Percentiles rank a stretch among this genome's conserved stretches.
Conservation (phyloP, 1,140 invertebrate genomes). For the Conus betulinus region DNA sequence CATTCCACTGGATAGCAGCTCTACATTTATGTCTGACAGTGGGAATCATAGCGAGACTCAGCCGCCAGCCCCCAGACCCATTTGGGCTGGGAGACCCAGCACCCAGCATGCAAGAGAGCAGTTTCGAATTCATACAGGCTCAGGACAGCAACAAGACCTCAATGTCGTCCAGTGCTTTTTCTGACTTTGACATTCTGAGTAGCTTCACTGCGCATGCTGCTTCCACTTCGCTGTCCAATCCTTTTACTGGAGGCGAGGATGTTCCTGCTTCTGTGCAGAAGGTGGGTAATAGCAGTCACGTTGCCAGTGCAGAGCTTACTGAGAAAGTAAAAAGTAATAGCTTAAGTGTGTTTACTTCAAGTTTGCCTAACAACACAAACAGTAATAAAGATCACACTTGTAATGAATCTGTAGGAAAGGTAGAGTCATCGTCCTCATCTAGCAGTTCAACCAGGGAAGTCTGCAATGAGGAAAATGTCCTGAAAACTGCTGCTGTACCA, state of each 20-base stretch:
- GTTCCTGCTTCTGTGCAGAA: slow-evolving; percentile 1
- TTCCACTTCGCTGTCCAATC: not conserved
- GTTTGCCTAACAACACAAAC: slow-evolving; percentile 1
- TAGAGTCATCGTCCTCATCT: not conserved
- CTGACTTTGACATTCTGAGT: slow-evolving; percentile 20
- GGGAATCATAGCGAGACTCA: not conserved
- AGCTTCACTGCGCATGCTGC: not conserved
- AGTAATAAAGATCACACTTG: slow-evolving; percentile 23
- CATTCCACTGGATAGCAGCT: not conserved
- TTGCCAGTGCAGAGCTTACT: not conserved
- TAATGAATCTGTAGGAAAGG: slow-evolving; percentile 3
- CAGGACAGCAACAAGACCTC: not conserved
- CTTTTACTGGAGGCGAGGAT: slow-evolving; percentile 5
- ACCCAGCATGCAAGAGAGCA: not conserved
- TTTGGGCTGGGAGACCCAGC: not conserved
- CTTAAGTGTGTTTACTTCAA: not conserved
- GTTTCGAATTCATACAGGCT: not conserved
- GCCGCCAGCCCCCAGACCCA: not conserved
- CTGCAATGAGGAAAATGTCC: slow-evolving; percentile 50
- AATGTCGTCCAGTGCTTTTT: slow-evolving; percentile 6
- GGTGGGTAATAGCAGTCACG: slow-evolving; percentile 24
- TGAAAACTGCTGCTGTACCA: slow-evolving; percentile 59
- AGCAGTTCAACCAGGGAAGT: not conserved
- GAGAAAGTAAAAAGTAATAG: not conserved
- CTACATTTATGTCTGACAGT: not conserved